These are phyloP conservation scores for Trididemnum miniatum DNA, from an alignment of 23 tunicate genomes.

Conservation along the genomic window DNA sequence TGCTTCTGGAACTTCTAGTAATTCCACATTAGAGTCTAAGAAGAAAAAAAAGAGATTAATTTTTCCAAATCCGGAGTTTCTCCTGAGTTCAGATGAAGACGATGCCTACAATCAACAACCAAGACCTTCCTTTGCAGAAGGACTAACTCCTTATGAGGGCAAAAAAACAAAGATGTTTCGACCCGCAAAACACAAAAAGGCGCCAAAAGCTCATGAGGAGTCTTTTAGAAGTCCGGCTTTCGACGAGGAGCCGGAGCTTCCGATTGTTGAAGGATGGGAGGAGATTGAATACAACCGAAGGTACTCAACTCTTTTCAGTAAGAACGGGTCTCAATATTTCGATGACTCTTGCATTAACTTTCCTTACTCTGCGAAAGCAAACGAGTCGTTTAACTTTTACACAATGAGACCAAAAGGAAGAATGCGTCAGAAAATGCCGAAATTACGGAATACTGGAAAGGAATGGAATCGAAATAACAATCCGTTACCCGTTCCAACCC, in stretches of 20 bases:
- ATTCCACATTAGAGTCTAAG: not conserved
- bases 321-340: not conserved
- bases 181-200: conserved; percentile 29
- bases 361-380: too few species aligned
- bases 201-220: conserved; percentile 3
- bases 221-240: conserved; percentile 52
- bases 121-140: not conserved
- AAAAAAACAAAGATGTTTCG: conserved; percentile 8
- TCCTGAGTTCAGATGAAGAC: not conserved
- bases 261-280: conserved; percentile 61
- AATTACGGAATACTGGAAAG: conserved; percentile 52
- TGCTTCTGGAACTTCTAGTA: not conserved
- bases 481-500: conserved; percentile 78
- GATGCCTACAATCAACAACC: not conserved
- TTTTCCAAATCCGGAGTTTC: conserved; percentile 14
- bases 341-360: not conserved
- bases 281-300: conserved; percentile 46
- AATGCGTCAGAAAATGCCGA: conserved; percentile 76
- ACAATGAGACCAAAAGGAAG: conserved; percentile 71
- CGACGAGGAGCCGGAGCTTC: conserved; percentile 51
- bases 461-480: conserved; percentile 40
- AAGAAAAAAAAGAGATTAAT: not conserved
- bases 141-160: not conserved
- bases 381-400: conserved; percentile 25
- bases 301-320: not conserved